Evolutionary conservation across 2,797 vertebrate species (phyloP), one percentile per base, ranked within the genome.

Genomic region (Takifugu ocellatus): DNA sequence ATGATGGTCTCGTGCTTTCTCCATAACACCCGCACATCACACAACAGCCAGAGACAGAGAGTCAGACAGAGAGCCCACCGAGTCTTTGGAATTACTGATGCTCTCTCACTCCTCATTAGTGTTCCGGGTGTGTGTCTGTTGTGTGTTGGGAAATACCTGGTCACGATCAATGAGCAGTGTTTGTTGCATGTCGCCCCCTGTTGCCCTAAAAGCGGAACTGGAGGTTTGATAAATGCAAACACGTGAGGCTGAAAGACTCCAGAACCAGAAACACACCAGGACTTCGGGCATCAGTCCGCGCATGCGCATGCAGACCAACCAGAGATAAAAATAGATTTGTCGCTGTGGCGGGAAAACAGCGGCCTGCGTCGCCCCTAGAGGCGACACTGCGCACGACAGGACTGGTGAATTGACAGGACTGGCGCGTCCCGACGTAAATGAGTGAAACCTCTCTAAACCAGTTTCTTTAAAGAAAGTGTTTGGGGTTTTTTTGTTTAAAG

Each of bases 61-160:
- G 27, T 4, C 70, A 70, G 73, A 72, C 49, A 69, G 64, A 71
- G 57, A 64, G 69, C 25, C 68, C 59, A 45, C 57, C 70, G 45
- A 57, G 56, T 62, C 60, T 65, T 29, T 3, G 31, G 31, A 10
- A 33, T 33, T 33, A 33, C 10, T 33, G 31, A 10, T 33, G 2
- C 74, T 75, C 81, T 75, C 84, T 72, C 76, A 25, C 84, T 79
- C 73, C 79, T 81, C 77, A 81, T 74, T 72, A 78, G 76, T 64
- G 70, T 21, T 68, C 63, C 25, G 56, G 61, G 60, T 49, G 69
- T 65, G 49, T 46, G 68, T 49, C 59, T 56, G 72, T 54, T 7
- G 36, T 88, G 88, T 77, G 90, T 89, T 85, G 90, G 91, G 91
- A 92, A 92, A 92, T 89, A 91, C 91, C 90, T 85, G 83, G 88